Evolutionary conservation across 2,888 invertebrate species (phyloP).

Genomic region (Caenorhabditis virilis): DNA sequence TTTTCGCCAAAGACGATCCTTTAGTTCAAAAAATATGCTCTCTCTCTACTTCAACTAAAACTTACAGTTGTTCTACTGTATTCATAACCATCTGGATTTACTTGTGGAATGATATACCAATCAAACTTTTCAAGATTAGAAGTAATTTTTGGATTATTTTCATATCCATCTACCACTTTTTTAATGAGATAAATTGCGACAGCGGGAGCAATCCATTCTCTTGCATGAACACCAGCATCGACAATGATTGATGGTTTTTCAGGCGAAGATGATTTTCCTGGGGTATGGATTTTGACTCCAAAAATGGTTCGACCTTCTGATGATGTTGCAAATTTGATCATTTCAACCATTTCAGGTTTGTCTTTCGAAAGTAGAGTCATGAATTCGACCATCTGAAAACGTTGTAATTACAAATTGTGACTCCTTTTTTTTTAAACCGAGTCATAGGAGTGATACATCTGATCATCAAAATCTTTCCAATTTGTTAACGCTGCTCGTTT

Average conservation of each 20-base stretch:
- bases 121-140: constrained; percentile 59
- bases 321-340: constrained; percentile 56
- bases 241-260: constrained; percentile 62
- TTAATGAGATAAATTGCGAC: constrained; percentile 61
- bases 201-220: constrained; percentile 67
- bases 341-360: constrained; percentile 48
- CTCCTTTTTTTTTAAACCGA: constrained; percentile 29
- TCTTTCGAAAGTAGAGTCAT: constrained; percentile 44
- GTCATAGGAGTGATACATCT: constrained; percentile 52
- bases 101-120: constrained; percentile 65
- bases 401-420: no score
- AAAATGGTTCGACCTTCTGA: constrained; percentile 58
- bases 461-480: constrained; percentile 42
- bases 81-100: constrained; percentile 67
- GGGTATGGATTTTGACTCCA: constrained; percentile 49
- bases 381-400: constrained; percentile 57
- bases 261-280: constrained; percentile 9
- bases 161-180: constrained; percentile 53
- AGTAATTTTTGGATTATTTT: constrained; percentile 42
- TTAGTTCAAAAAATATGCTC: constrained; percentile 1
- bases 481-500: constrained; percentile 8
- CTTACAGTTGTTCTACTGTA: constrained; percentile 55
- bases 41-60: background rate
- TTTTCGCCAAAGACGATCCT: constrained; percentile 68
- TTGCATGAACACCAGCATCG: constrained; percentile 66